Percentiles rank a stretch among this genome's conserved stretches.
Conservation (phyloP, 2,888 invertebrate species). For the Clostera curtula region DNA sequence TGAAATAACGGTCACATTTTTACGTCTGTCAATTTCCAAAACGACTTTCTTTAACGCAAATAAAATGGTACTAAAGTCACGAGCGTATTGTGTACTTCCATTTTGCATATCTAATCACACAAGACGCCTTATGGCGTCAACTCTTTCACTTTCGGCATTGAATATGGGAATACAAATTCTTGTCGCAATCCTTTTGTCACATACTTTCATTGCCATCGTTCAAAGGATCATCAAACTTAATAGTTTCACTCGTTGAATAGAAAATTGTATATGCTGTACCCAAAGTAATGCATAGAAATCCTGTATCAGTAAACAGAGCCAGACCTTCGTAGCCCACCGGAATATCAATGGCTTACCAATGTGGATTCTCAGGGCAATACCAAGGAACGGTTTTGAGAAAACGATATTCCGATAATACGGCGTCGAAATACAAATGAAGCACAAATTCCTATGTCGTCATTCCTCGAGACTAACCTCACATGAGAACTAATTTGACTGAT, state of each 20-base stretch:
- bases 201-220: constrained; percentile 23
- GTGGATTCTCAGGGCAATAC: constrained; percentile 58
- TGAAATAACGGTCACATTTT: too few species aligned
- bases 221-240: constrained; percentile 21
- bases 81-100: constrained; percentile 3
- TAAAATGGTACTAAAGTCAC: constrained; percentile 1
- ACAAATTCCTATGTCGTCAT: constrained; percentile 57
- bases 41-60: neutral
- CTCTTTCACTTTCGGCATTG: constrained; percentile 28
- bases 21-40: neutral
- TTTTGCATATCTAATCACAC: constrained; percentile 14
- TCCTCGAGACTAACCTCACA: constrained; percentile 52
- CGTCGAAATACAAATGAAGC: constrained; percentile 48
- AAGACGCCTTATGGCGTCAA: constrained; percentile 11
- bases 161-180: constrained; percentile 25
- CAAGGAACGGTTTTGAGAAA: constrained; percentile 69
- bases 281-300: constrained; percentile 43
- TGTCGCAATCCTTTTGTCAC: constrained; percentile 11
- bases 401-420: constrained; percentile 63
- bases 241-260: constrained; percentile 30
- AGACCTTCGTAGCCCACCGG: constrained; percentile 27
- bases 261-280: constrained; percentile 25
- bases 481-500: constrained; percentile 42
- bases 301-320: constrained; percentile 51
- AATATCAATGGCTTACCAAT: constrained; percentile 49